phyloP scores from a whole-genome alignment of 2,797 vertebrate genomes.

The Sebastes kiyomatsui region DNA sequence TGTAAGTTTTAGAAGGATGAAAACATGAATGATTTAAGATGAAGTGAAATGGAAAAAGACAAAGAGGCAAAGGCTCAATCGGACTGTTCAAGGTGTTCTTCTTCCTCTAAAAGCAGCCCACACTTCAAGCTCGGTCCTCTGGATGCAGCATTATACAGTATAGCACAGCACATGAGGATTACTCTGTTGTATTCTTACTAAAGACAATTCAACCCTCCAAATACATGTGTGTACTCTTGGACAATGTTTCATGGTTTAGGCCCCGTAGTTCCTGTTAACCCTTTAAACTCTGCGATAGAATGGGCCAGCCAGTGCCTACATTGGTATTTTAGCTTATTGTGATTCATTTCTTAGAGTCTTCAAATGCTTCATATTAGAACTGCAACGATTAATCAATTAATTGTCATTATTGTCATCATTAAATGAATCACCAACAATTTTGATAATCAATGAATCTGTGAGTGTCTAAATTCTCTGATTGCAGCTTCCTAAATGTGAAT shows the following conservation, averaged over 20 bases:
- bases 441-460: neutral
- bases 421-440: neutral
- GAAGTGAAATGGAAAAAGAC: constrained; percentile 11
- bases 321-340: neutral
- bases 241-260: neutral
- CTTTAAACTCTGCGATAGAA: no score
- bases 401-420: no score
- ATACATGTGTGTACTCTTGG: neutral
- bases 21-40: constrained; percentile 64
- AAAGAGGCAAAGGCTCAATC: constrained; percentile 19
- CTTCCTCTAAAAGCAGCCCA: constrained; percentile 28
- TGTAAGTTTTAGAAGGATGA: constrained; percentile 40
- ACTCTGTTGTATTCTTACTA: neutral
- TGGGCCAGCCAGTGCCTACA: neutral
- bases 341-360: no score
- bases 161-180: neutral
- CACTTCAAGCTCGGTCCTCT: neutral
- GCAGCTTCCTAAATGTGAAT: no score
- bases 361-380: no score
- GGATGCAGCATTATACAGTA: neutral
- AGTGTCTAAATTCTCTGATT: no score
- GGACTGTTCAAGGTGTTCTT: constrained; percentile 11
- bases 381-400: no score
- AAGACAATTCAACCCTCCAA: neutral
- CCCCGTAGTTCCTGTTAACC: neutral